Evolutionary conservation across 2,888 invertebrate genomes (phyloP).

Genomic region (Eretmocerus hayati): DNA sequence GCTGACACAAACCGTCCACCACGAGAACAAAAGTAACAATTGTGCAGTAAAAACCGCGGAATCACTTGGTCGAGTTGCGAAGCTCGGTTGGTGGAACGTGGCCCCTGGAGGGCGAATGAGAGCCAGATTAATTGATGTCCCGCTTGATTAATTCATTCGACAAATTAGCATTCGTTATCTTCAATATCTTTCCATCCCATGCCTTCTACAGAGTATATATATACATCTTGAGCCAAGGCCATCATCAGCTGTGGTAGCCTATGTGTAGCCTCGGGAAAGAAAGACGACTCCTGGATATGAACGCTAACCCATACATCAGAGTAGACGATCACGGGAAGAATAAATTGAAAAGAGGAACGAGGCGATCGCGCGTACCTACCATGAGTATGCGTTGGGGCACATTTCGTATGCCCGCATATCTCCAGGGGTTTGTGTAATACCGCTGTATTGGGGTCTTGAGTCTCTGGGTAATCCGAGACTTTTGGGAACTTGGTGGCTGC

Average conservation of each 20-base stretch:
- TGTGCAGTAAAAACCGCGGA: too few species aligned
- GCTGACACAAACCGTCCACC: too few species aligned
- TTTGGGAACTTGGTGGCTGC: slow-evolving; percentile 31
- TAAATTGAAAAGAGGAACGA: slow-evolving; percentile 1
- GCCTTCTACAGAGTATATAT: slow-evolving; percentile 12
- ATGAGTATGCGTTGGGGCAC: neutral
- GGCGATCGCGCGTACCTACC: neutral
- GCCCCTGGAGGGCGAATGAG: too few species aligned
- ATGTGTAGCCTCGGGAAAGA: neutral
- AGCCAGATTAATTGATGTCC: slow-evolving; percentile 39
- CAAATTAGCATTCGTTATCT: slow-evolving; percentile 43
- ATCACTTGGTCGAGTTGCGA: too few species aligned
- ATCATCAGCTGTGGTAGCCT: neutral
- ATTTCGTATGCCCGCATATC: slow-evolving; percentile 11
- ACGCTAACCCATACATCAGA: too few species aligned
- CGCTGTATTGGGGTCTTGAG: neutral
- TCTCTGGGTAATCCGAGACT: slow-evolving; percentile 41
- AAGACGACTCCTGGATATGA: too few species aligned
- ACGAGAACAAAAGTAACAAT: too few species aligned
- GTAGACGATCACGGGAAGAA: neutral
- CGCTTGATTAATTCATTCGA: slow-evolving; percentile 43
- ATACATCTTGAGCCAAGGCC: slow-evolving; percentile 2
- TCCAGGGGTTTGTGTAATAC: neutral
- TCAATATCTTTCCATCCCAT: slow-evolving; percentile 21
- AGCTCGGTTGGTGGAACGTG: too few species aligned